Evolutionary conservation across 1,140 invertebrate genomes (phyloP).

Genomic region (Phymastichus coffea): DNA sequence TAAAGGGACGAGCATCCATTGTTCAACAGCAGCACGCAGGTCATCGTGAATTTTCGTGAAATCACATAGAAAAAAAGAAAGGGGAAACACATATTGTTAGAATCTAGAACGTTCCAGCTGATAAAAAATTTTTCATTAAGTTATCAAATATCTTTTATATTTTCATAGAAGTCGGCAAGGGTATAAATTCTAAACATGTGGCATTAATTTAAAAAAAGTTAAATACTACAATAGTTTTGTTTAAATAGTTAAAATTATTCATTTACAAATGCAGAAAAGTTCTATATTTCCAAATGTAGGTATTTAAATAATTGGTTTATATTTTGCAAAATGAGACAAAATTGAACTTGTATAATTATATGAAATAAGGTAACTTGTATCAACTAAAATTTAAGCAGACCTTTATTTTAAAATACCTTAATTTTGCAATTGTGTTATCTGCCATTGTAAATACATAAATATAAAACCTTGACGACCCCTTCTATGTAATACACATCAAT

Average conservation of each 20-base stretch:
- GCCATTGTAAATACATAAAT: too few relatives aligned
- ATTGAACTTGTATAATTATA: too few relatives aligned
- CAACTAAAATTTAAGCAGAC: too few relatives aligned
- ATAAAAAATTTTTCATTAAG: not conserved
- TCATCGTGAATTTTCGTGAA: constrained; percentile 59
- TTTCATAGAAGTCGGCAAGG: constrained; percentile 23
- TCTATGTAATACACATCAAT: too few relatives aligned
- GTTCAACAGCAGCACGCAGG: constrained; percentile 56
- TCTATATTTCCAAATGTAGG: constrained; percentile 3
- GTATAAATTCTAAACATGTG: too few relatives aligned
- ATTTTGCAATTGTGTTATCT: too few relatives aligned
- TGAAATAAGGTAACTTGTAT: too few relatives aligned
- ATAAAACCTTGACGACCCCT: constrained; percentile 28
- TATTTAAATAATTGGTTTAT: not conserved
- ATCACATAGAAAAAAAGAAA: constrained; percentile 60
- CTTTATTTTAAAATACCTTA: too few relatives aligned
- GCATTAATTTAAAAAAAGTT: too few relatives aligned
- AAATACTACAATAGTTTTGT: too few relatives aligned
- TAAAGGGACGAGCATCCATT: constrained; percentile 51
- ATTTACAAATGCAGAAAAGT: not conserved
- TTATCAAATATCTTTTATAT: constrained; percentile 6
- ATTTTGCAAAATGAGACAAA: too few relatives aligned
- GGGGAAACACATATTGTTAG: constrained; percentile 57
- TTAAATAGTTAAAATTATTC: too few relatives aligned
- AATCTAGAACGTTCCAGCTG: constrained; percentile 31